Percentiles rank a stretch among this genome's conserved stretches.
These are phyloP conservation scores for Tenthredo notha DNA, from an alignment of 2,888 invertebrate species.

Conservation along the genomic window DNA sequence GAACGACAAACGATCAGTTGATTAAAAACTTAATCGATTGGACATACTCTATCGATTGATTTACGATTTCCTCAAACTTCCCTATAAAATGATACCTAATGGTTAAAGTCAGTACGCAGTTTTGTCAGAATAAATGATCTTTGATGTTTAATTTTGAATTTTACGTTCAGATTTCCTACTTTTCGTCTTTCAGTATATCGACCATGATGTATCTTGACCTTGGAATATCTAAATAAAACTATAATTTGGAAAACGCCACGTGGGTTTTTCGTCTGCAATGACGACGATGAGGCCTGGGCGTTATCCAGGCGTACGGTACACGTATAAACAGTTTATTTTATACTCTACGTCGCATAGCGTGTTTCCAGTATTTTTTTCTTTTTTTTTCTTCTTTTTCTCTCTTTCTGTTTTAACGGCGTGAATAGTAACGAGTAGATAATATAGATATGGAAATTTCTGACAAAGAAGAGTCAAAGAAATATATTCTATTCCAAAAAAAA, in stretches of 20 bases:
- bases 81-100: background rate
- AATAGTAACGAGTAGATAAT: background rate
- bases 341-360: background rate
- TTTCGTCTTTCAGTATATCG: background rate
- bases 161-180: background rate
- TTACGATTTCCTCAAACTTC: background rate
- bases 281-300: background rate
- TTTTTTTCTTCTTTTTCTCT: background rate
- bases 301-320: background rate
- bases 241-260: background rate
- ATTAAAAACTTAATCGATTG: background rate
- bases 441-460: background rate
- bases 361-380: background rate
- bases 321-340: conserved; percentile 26
- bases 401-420: background rate
- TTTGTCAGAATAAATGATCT: background rate
- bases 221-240: conserved; percentile 17
- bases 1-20: background rate
- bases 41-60: background rate
- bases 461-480: background rate
- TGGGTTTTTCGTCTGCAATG: background rate
- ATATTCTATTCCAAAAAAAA: too few relatives aligned
- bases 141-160: conserved; percentile 5
- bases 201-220: background rate
- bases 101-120: background rate